These are phyloP conservation scores for Procambarus virginalis DNA, from an alignment of 1,140 invertebrate genomes.

Conservation along the genomic window DNA sequence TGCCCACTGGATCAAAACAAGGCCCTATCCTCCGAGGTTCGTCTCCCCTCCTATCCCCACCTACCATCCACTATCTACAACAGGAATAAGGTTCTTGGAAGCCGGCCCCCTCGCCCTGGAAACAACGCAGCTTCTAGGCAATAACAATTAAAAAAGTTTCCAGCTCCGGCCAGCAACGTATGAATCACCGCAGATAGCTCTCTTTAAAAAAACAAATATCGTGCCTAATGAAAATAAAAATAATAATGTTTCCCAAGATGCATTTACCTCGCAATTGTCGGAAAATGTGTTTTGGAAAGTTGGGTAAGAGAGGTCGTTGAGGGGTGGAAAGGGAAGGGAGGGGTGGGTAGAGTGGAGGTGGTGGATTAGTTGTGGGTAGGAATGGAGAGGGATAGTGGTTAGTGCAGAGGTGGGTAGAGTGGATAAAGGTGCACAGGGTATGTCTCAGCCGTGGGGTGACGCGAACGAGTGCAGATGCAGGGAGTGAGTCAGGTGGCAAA, in stretches of 20 bases:
- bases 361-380: no score
- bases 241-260: neutral
- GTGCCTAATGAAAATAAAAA: neutral
- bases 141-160: neutral
- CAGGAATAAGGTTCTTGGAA: neutral
- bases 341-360: no score
- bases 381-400: no score
- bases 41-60: neutral
- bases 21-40: neutral
- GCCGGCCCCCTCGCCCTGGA: neutral
- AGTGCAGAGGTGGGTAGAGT: no score
- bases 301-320: neutral
- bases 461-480: no score
- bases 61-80: neutral
- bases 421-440: no score
- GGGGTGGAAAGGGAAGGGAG: neutral
- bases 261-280: neutral
- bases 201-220: neutral
- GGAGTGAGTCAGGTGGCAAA: no score
- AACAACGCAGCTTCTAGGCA: neutral
- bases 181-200: neutral
- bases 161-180: neutral
- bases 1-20: neutral
- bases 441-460: no score
- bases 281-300: neutral